Base-by-base conservation (phyloP, 2,113 vertebrate genomes). In the Gadus macrocephalus region DNA sequence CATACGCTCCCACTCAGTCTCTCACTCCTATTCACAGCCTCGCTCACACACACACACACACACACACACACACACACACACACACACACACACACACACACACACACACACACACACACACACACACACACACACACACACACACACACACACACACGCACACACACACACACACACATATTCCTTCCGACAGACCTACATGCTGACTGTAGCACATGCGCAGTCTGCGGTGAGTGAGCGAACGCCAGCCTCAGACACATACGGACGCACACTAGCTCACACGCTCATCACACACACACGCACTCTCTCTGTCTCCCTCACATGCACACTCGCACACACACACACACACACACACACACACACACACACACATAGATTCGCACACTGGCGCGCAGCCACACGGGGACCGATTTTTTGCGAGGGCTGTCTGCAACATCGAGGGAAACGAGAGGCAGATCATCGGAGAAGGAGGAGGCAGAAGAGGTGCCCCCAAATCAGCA, bases 361-460 rank as follows among this genome's bases (percentile, higher is more conserved):
- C 71, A 70, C 65, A 78, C 74, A 78, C 65, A 78, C 79, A 71
- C 71, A 70, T 72, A 77, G 78, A 16, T 62, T 25, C 68, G 84
- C 77, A 83, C 90, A 88, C 85, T 81, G 87, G 84, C 88, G 70
- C 83, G 84, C 87, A 86, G 83, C 85, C 89, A 90, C 88, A 88
- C 87, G 77, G 85, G 83, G 6, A 35, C 87, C 91, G 90, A 92
- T 91, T 90, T 90, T 90, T 35, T 89, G 89, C 89, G 77, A 85
- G 87, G 84, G 83, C 88, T 86, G 89, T 91, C 90, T 88, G 83
- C 89, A 87, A 87, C 89, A 90, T 89, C 88, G 88, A 81, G 87
- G 85, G 89, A 89, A 88, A 83, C 80, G 76, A 78, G 81, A 83
- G 81, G 81, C 83, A 86, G 80, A 68, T 79, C 79, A 81, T 60